Base-by-base conservation (phyloP, 2,888 invertebrate genomes). In the Phania funesta region DNA sequence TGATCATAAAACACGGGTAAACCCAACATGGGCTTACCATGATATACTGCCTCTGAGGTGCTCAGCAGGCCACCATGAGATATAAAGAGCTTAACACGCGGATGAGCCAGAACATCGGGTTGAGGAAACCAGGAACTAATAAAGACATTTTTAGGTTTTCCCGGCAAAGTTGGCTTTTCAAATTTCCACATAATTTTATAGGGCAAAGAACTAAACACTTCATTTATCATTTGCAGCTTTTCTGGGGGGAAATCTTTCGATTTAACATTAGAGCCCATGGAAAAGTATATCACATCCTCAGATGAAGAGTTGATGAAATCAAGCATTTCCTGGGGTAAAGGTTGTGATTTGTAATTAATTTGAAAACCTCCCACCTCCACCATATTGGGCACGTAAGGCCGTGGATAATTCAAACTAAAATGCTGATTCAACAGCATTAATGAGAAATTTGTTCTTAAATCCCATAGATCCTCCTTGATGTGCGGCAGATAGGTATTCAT, bases 1-100 rank as follows among this genome's bases (percentile, higher is more conserved):
- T 92, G 92, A 85, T 92, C 92, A 0, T 87, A 90, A 62, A 90
- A 90, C 16, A 92, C 86, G 0, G 92, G 92, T 38, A 92, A 87
- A 1, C 90, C 91, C 13, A 92, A 74, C 4, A 91, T 84, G 1
- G 92, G 91, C 16, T 90, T 89, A 1, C 91, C 91, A 79, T 90
- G 87, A 67, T 90, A 89, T 13, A 91, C 77, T 0, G 91, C 86
- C 84, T 91, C 91, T 0, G 87, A 89, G 1, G 89, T 88, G 77
- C 91, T 91, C 5, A 91, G 84, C 9, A 91, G 68, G 1, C 91
- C 91, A n/a, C 91, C 91, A 67, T 92, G 91, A 0, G 90, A 90
- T 26, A 91, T 90, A 70, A 91, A 91, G 0, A 90, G 73, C 80
- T 89, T 90, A 0, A 90, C 85, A 78, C 91, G 91, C 4, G 90